Percentiles rank a stretch among this genome's conserved stretches.
Evolutionary conservation across 37 sponge, comb jelly and placozoan species (phyloP).

Genomic region (Aplysina aerophoba): DNA sequence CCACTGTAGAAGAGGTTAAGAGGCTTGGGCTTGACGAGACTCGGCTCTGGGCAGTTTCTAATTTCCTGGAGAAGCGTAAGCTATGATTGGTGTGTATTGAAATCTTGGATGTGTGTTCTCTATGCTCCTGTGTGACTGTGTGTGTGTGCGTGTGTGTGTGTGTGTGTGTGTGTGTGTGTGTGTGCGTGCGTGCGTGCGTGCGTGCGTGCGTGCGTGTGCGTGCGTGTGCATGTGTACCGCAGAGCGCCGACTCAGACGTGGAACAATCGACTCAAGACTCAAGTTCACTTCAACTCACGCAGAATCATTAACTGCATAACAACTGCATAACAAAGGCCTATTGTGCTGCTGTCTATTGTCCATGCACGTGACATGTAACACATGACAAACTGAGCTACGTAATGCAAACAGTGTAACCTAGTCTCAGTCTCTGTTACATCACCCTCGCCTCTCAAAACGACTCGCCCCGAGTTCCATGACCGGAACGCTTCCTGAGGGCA

Average conservation of each 20-base stretch:
- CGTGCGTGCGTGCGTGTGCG: constrained; percentile 12
- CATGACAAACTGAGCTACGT: too few relatives aligned
- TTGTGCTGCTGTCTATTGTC: too few relatives aligned
- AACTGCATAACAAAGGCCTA: too few relatives aligned
- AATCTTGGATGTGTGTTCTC: too few relatives aligned
- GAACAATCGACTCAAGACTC: background rate
- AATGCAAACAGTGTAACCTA: too few relatives aligned
- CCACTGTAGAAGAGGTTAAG: constrained; percentile 45
- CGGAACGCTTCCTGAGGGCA: background rate
- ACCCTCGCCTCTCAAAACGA: background rate
- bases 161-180: background rate
- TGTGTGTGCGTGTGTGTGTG: background rate
- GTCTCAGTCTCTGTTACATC: constrained; percentile 23
- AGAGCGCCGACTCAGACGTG: background rate
- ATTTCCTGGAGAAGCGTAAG: constrained; percentile 42
- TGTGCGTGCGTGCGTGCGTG: constrained; percentile 19
- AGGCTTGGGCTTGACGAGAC: constrained; percentile 38
- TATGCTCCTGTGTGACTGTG: constrained; percentile 7
- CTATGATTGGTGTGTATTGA: background rate
- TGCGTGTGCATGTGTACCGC: constrained; percentile 15
- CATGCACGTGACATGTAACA: too few relatives aligned
- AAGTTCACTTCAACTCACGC: constrained; percentile 9
- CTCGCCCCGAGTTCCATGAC: background rate
- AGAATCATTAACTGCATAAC: too few relatives aligned
- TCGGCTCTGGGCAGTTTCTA: constrained; percentile 49